phyloP scores from a whole-genome alignment of 2,888 invertebrate genomes.

The Hemithea aestivaria region DNA sequence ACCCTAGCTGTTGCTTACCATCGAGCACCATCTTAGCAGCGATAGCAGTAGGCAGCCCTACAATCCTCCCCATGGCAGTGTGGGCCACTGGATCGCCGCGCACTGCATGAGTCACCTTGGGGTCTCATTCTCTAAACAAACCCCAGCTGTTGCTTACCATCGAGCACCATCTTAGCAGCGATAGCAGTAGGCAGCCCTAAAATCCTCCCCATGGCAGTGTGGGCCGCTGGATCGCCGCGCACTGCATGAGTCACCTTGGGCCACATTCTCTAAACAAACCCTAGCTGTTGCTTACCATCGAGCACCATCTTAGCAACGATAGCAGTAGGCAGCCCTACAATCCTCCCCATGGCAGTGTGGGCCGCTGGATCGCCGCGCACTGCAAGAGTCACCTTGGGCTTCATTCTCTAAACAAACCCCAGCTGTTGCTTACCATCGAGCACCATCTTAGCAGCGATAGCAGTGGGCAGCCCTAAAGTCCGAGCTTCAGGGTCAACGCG shows the following conservation, averaged over 20 bases:
- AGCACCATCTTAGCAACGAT: constrained; percentile 99
- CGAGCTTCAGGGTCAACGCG: constrained; percentile 89
- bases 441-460: constrained; percentile 98
- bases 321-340: constrained; percentile 88
- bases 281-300: constrained; percentile 89
- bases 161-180: constrained; percentile 97
- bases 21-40: constrained; percentile 98
- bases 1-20: constrained; percentile 86
- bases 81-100: constrained; percentile 90
- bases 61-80: constrained; percentile 91
- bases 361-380: constrained; percentile 90
- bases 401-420: no score
- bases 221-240: constrained; percentile 89
- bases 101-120: constrained; percentile 91
- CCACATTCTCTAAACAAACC: constrained; percentile 86
- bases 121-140: no score
- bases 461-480: constrained; percentile 87
- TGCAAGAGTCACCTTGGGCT: constrained; percentile 92
- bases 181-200: constrained; percentile 93
- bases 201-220: constrained; percentile 92
- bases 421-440: constrained; percentile 90
- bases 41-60: constrained; percentile 92
- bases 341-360: constrained; percentile 94
- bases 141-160: constrained; percentile 88
- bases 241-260: constrained; percentile 92